Conservation (phyloP, 2,113 vertebrate species). For the Oncorhynchus tshawytscha region DNA sequence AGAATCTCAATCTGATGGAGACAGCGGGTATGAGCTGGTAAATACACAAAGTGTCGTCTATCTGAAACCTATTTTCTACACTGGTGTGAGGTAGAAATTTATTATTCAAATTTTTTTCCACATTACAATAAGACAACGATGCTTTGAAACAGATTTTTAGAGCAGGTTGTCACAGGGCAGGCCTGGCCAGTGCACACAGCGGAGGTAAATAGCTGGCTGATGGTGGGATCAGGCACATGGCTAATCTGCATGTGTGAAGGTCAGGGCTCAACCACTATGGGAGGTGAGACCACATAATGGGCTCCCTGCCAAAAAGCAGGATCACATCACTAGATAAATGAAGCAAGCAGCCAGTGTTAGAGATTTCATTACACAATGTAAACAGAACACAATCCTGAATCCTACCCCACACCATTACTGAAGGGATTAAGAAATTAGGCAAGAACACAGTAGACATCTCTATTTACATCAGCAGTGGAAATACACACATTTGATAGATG, state of each 20-base stretch:
- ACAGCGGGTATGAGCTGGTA: neutral
- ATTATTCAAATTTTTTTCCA: too few species aligned
- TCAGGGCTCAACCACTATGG: conserved; percentile 75
- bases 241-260: conserved; percentile 91
- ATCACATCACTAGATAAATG: conserved; percentile 9
- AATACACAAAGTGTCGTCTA: neutral
- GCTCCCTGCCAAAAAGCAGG: conserved; percentile 70
- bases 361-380: neutral
- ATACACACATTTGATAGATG: neutral
- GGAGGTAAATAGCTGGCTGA: conserved; percentile 64
- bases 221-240: conserved; percentile 77
- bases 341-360: neutral
- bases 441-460: neutral
- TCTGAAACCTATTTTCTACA: too few species aligned
- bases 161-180: neutral
- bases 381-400: neutral
- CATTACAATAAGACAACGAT: too few species aligned
- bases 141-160: too few species aligned
- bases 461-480: neutral
- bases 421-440: neutral
- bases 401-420: too few species aligned
- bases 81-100: too few species aligned
- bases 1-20: neutral
- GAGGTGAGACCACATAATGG: conserved; percentile 74
- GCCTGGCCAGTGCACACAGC: conserved; percentile 19